Evolutionary conservation across 2,888 invertebrate genomes (phyloP), one percentile per base, ranked within the genome.

Genomic region (Bellardia bayeri): DNA sequence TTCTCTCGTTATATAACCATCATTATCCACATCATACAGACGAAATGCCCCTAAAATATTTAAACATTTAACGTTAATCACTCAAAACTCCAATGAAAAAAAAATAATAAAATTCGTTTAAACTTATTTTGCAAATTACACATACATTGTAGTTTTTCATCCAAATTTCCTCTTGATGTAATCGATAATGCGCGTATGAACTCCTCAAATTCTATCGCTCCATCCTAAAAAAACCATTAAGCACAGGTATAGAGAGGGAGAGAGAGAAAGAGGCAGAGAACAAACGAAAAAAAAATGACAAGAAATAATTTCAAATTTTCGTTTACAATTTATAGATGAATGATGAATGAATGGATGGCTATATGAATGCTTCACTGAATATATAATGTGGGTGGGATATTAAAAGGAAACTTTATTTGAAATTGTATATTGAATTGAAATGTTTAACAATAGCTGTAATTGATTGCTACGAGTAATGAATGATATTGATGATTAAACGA

Each of bases 91-190:
- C 8, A 7, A 45, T 1, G 71, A 51, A 56, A 45, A 64, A 58
- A 66, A 33, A 85, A 37, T 4, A 66, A 7, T 69, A 37, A 23
- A 23, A 23, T 23, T 23, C 23, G 23, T 23, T 23, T 23, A 23
- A 23, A 23, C 23, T 23, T 23, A 61, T 37, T 71, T 74, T 37
- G n/a, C 1, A 71, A 45, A 68, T 16, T 13, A 42, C 88, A 96
- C 97, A 96, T 95, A 99, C 99, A 99, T 93, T 98, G 98, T 90
- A 99, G 95, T 94, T 99, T 99, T 94, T 99, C 99, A 93, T 99
- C 99, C 90, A 99, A 95, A 94, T 98, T 98, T 88, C 99, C 99
- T 92, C 99, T 95, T 93, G 98, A 99, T 95, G 99, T 99, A 93
- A 99, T 98, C 90, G 98, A 99, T 88, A 99, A 95, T 82, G 99